Percentiles rank a stretch among this genome's conserved stretches.
Conservation (phyloP, 1,140 invertebrate genomes). For the Pogonomyrmex barbatus region DNA sequence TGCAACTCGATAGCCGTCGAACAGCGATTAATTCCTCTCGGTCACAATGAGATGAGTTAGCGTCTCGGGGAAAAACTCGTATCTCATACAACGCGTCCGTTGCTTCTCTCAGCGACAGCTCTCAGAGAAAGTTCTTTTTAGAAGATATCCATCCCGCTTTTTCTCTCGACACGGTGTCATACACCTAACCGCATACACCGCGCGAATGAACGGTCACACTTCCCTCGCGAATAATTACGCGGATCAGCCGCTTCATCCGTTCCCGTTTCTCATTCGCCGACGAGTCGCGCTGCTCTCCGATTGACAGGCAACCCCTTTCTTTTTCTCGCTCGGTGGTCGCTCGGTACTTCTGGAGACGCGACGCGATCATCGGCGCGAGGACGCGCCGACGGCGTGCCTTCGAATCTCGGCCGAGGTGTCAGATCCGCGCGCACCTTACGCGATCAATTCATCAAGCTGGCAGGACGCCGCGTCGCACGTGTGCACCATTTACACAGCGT, state of each 20-base stretch:
- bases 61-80: background rate
- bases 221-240: background rate
- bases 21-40: background rate
- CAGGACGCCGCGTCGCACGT: conserved; percentile 64
- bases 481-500: conserved; percentile 71
- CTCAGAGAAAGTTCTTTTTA: no score
- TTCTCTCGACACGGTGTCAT: background rate
- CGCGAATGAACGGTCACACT: background rate
- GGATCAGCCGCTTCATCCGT: background rate
- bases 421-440: conserved; percentile 43
- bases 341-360: background rate
- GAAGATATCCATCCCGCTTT: no score
- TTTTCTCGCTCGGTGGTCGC: background rate
- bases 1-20: background rate
- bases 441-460: conserved; percentile 66
- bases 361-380: background rate
- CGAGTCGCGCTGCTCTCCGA: no score
- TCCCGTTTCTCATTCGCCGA: background rate
- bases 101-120: background rate
- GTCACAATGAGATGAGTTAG: background rate
- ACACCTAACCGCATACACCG: background rate
- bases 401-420: background rate
- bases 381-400: conserved; percentile 43
- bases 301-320: background rate
- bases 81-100: background rate